These are phyloP conservation scores for Dexiosoma caninum DNA, from an alignment of 2,888 invertebrate species.

Conservation along the genomic window DNA sequence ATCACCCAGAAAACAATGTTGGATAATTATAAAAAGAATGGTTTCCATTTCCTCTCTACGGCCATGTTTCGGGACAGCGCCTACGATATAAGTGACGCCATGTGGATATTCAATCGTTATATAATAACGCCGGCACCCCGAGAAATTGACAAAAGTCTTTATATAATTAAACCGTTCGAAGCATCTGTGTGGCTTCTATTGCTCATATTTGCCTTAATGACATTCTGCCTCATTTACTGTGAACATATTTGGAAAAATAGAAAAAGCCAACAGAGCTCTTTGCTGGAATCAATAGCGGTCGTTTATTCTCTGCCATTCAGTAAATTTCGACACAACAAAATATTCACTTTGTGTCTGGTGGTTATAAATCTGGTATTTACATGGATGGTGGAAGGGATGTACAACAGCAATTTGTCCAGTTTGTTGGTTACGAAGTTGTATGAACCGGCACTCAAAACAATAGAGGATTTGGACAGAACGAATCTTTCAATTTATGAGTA, in stretches of 20 bases:
- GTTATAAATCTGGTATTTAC: neutral
- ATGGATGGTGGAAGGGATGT: slow-evolving; percentile 19
- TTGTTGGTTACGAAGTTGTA: slow-evolving; percentile 13
- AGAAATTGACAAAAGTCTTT: slow-evolving; percentile 6
- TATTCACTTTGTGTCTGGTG: neutral
- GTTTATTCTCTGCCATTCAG: neutral
- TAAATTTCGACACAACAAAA: neutral
- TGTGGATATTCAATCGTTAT: neutral
- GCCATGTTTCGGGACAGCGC: neutral
- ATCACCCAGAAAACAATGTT: neutral
- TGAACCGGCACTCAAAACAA: neutral
- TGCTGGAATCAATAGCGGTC: slow-evolving; percentile 9
- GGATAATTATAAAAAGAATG: neutral
- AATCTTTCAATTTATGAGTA: slow-evolving; percentile 14
- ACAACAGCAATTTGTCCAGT: slow-evolving; percentile 32
- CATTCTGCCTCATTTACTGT: neutral
- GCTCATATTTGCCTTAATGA: neutral
- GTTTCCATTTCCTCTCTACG: slow-evolving; percentile 4
- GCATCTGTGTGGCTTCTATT: neutral
- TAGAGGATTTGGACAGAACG: slow-evolving; percentile 22
- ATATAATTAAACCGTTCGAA: slow-evolving; percentile 21
- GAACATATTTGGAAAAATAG: neutral
- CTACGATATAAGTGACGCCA: neutral
- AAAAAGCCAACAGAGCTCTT: neutral
- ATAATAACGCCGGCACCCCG: slow-evolving; percentile 17